Percentiles rank a stretch among this genome's conserved stretches.
Evolutionary conservation across 2,113 vertebrate species (phyloP).

Genomic region (Poeciliopsis occidentalis): DNA sequence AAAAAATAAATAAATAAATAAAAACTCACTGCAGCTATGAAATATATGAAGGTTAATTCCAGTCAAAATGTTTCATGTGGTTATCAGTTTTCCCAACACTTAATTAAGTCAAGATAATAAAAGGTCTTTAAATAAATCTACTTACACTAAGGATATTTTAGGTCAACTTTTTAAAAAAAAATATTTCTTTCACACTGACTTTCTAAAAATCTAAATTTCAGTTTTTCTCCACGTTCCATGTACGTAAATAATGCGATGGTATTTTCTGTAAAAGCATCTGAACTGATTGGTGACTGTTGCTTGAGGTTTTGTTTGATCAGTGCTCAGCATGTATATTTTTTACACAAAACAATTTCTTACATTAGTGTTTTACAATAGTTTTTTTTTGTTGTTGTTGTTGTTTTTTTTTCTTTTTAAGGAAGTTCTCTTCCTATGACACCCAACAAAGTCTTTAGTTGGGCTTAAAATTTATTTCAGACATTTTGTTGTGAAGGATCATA

Average conservation of each 20-base stretch:
- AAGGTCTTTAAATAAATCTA: conserved; percentile 21
- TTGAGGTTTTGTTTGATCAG: neutral
- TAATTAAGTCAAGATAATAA: neutral
- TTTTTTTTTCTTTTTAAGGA: too few species aligned
- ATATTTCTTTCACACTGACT: neutral
- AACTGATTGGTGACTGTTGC: neutral
- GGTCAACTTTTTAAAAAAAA: neutral
- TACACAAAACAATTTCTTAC: neutral
- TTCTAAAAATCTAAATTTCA: neutral
- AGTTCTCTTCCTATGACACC: too few species aligned
- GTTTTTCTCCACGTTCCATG: neutral
- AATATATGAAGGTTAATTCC: conserved; percentile 40
- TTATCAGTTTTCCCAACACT: conserved; percentile 10
- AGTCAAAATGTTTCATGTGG: conserved; percentile 31
- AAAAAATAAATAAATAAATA: conserved; percentile 10
- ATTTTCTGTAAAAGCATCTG: neutral
- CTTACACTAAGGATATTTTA: neutral
- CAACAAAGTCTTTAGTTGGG: too few species aligned
- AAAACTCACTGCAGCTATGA: neutral
- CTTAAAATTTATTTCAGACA: neutral
- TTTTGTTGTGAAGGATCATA: neutral
- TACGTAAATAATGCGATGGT: neutral
- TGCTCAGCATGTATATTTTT: neutral
- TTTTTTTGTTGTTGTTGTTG: too few species aligned
- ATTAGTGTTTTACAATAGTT: too few species aligned